Percentiles rank a stretch among this genome's conserved stretches.
These are phyloP conservation scores for Chanos chanos DNA, from an alignment of 2,797 vertebrate genomes.

Conservation along the genomic window DNA sequence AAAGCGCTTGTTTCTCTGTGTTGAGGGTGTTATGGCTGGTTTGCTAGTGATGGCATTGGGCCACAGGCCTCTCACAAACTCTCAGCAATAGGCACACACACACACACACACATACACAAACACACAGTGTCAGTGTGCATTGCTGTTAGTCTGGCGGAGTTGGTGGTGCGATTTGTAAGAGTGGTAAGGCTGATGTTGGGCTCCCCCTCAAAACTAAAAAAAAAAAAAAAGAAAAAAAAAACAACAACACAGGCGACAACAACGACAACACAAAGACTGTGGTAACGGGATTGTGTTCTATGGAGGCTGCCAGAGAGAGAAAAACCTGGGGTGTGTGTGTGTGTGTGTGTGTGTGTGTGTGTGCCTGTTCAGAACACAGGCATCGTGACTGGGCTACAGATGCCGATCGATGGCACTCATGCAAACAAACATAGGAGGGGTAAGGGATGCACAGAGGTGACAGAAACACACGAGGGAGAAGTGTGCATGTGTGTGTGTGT, in stretches of 20 bases:
- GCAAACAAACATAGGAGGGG: not conserved
- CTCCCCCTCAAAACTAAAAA: not conserved
- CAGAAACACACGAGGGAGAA: constrained; percentile 2
- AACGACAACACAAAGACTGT: constrained; percentile 29
- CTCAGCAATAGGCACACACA: not conserved
- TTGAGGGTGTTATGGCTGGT: not conserved
- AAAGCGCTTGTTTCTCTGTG: not conserved
- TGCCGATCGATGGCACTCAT: constrained; percentile 6
- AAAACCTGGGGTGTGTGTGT: constrained; percentile 8
- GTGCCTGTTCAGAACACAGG: constrained; percentile 9
- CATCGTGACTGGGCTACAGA: constrained; percentile 16
- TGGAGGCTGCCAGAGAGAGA: constrained; percentile 16
- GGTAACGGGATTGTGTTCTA: constrained; percentile 11
- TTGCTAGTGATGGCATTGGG: not conserved
- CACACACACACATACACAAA: not conserved
- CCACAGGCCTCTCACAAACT: not conserved
- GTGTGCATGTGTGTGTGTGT: not conserved
- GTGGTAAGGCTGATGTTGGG: constrained; percentile 10
- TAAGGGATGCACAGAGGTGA: constrained; percentile 10
- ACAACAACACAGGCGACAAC: constrained; percentile 24
- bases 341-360: constrained; percentile 8
- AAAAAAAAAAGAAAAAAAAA: constrained; percentile 3
- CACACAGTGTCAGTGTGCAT: not conserved
- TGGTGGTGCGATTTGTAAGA: constrained; percentile 21
- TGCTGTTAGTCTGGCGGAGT: not conserved